phyloP scores from a whole-genome alignment of 1,140 invertebrate species.

The Drepana arcuata region DNA sequence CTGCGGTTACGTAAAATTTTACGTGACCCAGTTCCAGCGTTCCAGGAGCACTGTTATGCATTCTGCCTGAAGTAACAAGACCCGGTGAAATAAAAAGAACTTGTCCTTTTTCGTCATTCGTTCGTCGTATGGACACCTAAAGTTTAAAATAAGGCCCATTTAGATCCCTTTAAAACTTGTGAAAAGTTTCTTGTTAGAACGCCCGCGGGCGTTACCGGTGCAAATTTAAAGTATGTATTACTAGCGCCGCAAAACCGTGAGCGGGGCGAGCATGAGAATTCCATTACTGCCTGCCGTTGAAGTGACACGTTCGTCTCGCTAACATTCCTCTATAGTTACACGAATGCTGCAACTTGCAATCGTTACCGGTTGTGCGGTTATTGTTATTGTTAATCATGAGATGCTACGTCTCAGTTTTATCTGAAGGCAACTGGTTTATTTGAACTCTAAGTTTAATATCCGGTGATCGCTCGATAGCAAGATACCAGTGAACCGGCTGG shows the following conservation, averaged over 20 bases:
- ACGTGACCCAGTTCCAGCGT: conserved; percentile 1
- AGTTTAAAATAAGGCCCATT: conserved; percentile 37
- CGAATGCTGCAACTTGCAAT: too few species aligned
- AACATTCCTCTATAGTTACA: too few species aligned
- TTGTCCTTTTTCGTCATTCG: conserved; percentile 10
- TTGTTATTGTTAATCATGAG: too few species aligned
- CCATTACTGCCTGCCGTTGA: conserved; percentile 47
- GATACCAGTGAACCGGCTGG: too few species aligned
- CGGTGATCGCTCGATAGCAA: too few species aligned
- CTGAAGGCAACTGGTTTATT: too few species aligned
- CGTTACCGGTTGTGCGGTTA: too few species aligned
- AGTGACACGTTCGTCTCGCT: conserved; percentile 44
- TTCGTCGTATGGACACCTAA: conserved; percentile 15
- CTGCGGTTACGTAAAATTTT: neutral
- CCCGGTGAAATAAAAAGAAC: conserved; percentile 8
- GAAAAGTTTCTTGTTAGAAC: conserved; percentile 37
- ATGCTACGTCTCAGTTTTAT: too few species aligned
- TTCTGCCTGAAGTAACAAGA: conserved; percentile 10
- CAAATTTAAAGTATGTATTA: conserved; percentile 62
- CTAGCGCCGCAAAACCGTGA: conserved; percentile 45
- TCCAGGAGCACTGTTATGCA: conserved; percentile 4
- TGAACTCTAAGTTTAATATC: too few species aligned
- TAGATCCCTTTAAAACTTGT: conserved; percentile 41
- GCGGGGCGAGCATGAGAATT: conserved; percentile 50
- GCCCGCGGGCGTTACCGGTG: conserved; percentile 41